Evolutionary conservation across 2,888 invertebrate species (phyloP).

Genomic region (Macroteleia sp.): DNA sequence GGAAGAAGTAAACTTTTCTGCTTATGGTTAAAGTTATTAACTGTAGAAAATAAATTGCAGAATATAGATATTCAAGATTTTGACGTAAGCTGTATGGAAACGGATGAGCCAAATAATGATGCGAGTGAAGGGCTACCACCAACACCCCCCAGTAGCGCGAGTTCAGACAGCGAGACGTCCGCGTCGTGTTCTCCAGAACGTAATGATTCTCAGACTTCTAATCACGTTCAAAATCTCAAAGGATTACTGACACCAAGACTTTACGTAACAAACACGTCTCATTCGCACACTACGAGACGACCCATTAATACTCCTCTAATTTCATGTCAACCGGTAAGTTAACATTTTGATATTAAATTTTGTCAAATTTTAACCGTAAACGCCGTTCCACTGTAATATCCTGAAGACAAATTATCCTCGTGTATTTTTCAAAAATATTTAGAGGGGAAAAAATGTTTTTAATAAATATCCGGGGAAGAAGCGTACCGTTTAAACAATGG

Average conservation of each 20-base stretch:
- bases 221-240: conserved; percentile 78
- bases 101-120: conserved; percentile 66
- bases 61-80: conserved; percentile 76
- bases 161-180: conserved; percentile 92
- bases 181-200: conserved; percentile 85
- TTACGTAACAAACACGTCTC: conserved; percentile 84
- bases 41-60: too few relatives aligned
- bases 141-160: conserved; percentile 93
- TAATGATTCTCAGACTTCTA: conserved; percentile 78
- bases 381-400: too few relatives aligned
- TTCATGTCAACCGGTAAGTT: conserved; percentile 92
- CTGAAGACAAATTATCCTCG: too few relatives aligned
- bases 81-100: conserved; percentile 67
- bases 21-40: too few relatives aligned
- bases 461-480: too few relatives aligned
- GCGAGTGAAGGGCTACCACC: conserved; percentile 88
- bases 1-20: too few relatives aligned
- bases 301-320: conserved; percentile 95
- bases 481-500: too few relatives aligned
- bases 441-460: too few relatives aligned
- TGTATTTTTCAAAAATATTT: too few relatives aligned
- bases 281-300: conserved; percentile 89
- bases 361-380: neutral
- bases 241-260: conserved; percentile 78
- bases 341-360: neutral